Percentiles rank a stretch among this genome's conserved stretches.
phyloP scores from a whole-genome alignment of 2,888 invertebrate genomes.

The Ctenicera cuprea region DNA sequence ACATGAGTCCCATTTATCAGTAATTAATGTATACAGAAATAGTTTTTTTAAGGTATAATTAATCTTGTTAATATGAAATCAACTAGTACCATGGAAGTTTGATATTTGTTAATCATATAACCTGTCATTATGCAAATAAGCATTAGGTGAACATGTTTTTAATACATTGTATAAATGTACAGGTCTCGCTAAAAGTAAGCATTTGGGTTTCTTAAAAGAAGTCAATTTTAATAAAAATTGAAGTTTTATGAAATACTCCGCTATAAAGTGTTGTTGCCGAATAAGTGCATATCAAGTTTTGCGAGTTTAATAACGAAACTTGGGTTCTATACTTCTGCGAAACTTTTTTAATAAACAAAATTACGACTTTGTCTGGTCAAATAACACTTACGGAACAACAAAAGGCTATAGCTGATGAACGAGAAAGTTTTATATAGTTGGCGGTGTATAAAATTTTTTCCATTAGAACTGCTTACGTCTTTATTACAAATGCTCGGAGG shows the following conservation, averaged over 20 bases:
- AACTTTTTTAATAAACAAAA: constrained; percentile 53
- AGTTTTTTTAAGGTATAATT: no score
- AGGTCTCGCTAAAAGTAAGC: no score
- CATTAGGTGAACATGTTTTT: no score
- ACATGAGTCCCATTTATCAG: no score
- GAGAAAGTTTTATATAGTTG: constrained; percentile 26
- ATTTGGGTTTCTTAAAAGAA: background rate
- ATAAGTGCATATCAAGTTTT: constrained; percentile 33
- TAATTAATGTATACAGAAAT: no score
- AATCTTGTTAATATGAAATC: no score
- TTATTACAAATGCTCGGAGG: background rate
- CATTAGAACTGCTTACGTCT: constrained; percentile 7
- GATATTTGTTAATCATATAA: no score
- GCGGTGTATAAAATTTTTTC: constrained; percentile 16
- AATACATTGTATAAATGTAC: no score
- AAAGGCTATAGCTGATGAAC: constrained; percentile 28
- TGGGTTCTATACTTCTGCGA: constrained; percentile 40
- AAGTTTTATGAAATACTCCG: constrained; percentile 4
- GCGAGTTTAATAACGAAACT: constrained; percentile 44
- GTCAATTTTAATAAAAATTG: constrained; percentile 33
- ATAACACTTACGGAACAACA: constrained; percentile 43
- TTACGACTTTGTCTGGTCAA: constrained; percentile 48
- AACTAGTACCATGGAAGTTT: no score
- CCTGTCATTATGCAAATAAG: no score
- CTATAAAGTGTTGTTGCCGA: constrained; percentile 18